Base-by-base conservation (phyloP, 2,113 vertebrate genomes). In the Oplegnathus fasciatus region DNA sequence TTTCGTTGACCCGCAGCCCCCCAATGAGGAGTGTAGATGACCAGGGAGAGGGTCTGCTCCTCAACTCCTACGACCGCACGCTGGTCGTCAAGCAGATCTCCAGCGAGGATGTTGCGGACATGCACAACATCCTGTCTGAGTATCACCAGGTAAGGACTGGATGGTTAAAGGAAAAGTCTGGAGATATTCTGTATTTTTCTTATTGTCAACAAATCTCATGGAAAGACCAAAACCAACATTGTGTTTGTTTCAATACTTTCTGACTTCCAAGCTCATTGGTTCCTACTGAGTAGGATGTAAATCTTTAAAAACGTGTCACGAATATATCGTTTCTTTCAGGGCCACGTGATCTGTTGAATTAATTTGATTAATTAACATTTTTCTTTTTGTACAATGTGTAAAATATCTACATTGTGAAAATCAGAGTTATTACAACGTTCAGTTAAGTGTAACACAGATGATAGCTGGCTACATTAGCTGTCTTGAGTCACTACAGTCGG, bases 81-180 rank as follows among this genome's bases (percentile, higher is more conserved):
- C 94, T 98, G 78, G 96, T 98, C 76, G 94, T 97, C 85, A 99
- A 99, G 94, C 97, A 98, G 83, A 97, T 98, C 75, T 97, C 97
- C 89, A 98, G 97, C 2, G 97, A 98, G 81, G 97, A 98, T 26
- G 96, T 98, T 42, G 97, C 97, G 2, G 97, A 99, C 20, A 97
- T 98, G 92, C 97, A 99, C 87, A 96, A 91, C 91, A 97, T 98
- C 87, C 94, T 99, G 48, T 97, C 97, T 0, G 97, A 98, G 91
- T 99, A 99, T 94, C 98, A 99, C 92, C 97, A 99, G 97, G 97
- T 98, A 88, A 75, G 65, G 0, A 11, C 67, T 11, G 34, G 22
- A 13, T 24, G 44, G 20, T 44, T 46, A 6, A 65, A 26, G 18
- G 22, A 9, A 1, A 28, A 24, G 11, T 28, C 26, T 58, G 64